Evolutionary conservation across 1,140 invertebrate genomes (phyloP), one percentile per base, ranked within the genome.

Genomic region (Bombus affinis): DNA sequence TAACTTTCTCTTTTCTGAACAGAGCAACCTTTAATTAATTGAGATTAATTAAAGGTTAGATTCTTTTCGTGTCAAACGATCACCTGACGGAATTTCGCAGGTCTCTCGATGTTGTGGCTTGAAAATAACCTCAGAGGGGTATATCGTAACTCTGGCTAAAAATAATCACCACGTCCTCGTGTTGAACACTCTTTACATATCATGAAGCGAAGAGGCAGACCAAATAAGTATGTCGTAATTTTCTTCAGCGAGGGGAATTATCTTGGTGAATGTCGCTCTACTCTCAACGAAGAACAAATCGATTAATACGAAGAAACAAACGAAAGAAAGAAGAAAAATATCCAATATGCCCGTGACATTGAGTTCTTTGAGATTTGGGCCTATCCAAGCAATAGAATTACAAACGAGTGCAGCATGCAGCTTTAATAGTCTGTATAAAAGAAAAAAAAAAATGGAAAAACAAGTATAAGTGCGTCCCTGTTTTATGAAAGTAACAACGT

Each of bases 111-210:
- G 99, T 96, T 99, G 98, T 94, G 99, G 99, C 73, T 96, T 99
- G 91, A 99, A 99, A 96, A 98, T 99, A 90, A 99, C 98, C 70
- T 98, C 98, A 10, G 98, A 99, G 96, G 99, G 98, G 80, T 99
- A 98, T 95, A 97, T 99, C 87, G 98, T 99, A 89, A 99, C 99
- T 78, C 95, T 99, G 94, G 99, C 99, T 92, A 99, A 99, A 96
- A 99, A 99, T 96, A 99, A 99, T 96, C 98, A 99, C 95, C 98
- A 99, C 95, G 98, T 99, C 90, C 97, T 99, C 94, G 98, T 99
- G 92, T 96, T 99, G 92, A 98, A 99, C 96, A 99, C 98, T 68
- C 96, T 99, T 91, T 99, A 98, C 96, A 98, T 99, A 96, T 96
- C 97, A 94, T 98, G 97, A 97, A 93, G 94, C 94, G 93, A 93